Evolutionary conservation across 2,797 vertebrate species (phyloP).

Genomic region (Lepus townsendii): DNA sequence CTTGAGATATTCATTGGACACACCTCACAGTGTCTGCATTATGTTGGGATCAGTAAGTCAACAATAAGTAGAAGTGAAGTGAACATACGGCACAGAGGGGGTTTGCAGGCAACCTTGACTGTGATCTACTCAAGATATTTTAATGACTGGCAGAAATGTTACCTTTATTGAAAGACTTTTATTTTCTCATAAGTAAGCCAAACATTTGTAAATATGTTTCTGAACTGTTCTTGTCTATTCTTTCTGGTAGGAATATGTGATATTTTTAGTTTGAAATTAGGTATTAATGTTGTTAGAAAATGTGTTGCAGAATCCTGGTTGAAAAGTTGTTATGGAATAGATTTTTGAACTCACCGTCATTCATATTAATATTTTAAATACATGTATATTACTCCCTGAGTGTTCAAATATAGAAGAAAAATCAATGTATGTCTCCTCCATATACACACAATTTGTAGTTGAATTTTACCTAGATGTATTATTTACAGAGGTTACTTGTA

Average conservation of each 20-base stretch:
- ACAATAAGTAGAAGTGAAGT: background rate
- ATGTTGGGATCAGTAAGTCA: slow-evolving; percentile 42
- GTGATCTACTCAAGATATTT: background rate
- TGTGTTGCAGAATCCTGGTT: background rate
- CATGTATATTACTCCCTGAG: background rate
- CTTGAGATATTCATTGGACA: background rate
- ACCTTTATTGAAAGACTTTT: slow-evolving; percentile 49
- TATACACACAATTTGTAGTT: background rate
- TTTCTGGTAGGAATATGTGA: slow-evolving; percentile 29
- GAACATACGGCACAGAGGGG: accelerated
- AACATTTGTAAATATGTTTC: slow-evolving; percentile 43
- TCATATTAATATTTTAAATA: slow-evolving; percentile 54
- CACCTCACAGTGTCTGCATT: background rate
- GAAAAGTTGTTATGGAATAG: background rate
- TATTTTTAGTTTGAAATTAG: slow-evolving; percentile 46
- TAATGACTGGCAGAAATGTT: background rate
- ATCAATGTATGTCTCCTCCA: background rate
- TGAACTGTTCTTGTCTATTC: background rate
- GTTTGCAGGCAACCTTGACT: background rate
- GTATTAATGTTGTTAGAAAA: slow-evolving; percentile 29
- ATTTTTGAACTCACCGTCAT: background rate
- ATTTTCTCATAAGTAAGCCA: slow-evolving; percentile 24
- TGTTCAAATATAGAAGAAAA: slow-evolving; percentile 60
- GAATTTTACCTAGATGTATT: slow-evolving; percentile 52
- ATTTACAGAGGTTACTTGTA: slow-evolving; percentile 48